These are phyloP conservation scores for Magallana nippona DNA, from an alignment of 2,888 invertebrate species.

Conservation along the genomic window DNA sequence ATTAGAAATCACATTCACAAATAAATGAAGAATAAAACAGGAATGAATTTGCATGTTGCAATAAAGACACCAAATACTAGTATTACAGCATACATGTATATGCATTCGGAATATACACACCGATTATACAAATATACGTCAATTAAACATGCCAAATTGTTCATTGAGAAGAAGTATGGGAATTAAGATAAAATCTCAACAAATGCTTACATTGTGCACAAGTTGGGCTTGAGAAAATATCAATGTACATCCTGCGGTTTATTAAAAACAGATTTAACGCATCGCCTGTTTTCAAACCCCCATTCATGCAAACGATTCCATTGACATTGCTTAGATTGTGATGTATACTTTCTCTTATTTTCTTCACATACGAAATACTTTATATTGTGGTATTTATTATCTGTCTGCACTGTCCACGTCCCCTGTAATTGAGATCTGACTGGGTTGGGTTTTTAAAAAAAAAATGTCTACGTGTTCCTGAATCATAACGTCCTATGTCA, in stretches of 20 bases:
- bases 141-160: not conserved
- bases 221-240: not conserved
- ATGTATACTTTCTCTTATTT: not conserved
- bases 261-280: slow-evolving; percentile 19
- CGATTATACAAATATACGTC: not conserved
- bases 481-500: not conserved
- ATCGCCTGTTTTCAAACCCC: slow-evolving; percentile 28
- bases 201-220: not conserved
- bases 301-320: not conserved
- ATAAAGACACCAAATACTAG: too few species aligned
- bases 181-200: slow-evolving; percentile 27
- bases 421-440: too few species aligned
- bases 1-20: too few species aligned
- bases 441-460: not conserved
- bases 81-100: too few species aligned
- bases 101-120: not conserved
- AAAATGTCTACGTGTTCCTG: not conserved
- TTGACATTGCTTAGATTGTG: not conserved
- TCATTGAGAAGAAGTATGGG: slow-evolving; percentile 5
- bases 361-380: not conserved
- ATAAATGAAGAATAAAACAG: too few species aligned
- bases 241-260: not conserved
- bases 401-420: not conserved
- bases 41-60: too few species aligned
- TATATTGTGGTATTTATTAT: not conserved